A percentile compares a stretch with the other conserved stretches of the same genome.
These are phyloP conservation scores for Microcebus griseorufus DNA, from an alignment of 2,113 vertebrate species.

Conservation along the genomic window DNA sequence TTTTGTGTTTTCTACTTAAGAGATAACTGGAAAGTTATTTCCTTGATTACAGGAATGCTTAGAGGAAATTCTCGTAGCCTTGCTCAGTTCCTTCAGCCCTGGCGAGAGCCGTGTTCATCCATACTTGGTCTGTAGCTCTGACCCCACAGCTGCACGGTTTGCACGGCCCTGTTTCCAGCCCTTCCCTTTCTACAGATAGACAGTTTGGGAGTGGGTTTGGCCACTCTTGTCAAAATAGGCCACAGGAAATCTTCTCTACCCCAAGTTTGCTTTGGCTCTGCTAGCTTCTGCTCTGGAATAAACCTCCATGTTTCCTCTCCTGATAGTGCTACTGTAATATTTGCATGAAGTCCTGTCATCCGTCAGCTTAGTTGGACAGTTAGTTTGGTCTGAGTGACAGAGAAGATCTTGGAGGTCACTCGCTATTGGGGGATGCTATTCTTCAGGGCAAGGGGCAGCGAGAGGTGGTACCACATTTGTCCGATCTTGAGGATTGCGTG, in stretches of 20 bases:
- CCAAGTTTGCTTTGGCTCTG: not conserved
- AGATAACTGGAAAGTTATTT: not conserved
- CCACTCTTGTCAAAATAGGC: not conserved
- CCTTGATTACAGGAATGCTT: not conserved
- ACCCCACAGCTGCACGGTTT: not conserved
- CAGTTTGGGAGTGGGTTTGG: fast-evolving
- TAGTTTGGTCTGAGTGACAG: not conserved
- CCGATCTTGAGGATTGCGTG: fast-evolving
- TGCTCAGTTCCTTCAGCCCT: not conserved
- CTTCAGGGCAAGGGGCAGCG: not conserved
- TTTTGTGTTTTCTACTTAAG: not conserved
- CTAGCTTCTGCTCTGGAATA: not conserved
- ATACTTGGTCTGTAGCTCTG: not conserved
- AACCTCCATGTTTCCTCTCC: not conserved
- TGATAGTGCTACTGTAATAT: not conserved
- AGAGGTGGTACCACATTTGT: not conserved
- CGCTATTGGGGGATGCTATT: fast-evolving
- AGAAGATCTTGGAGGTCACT: not conserved
- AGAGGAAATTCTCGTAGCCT: not conserved
- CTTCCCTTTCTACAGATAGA: not conserved
- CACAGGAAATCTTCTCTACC: not conserved
- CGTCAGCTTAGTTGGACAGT: not conserved
- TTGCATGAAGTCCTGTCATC: not conserved
- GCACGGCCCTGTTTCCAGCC: not conserved
- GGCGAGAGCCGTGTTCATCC: fast-evolving